A percentile compares a stretch with the other conserved stretches of the same genome.
phyloP scores from a whole-genome alignment of 35 echinoderm and acorn worm species.

The Stichopus chloronotus region DNA sequence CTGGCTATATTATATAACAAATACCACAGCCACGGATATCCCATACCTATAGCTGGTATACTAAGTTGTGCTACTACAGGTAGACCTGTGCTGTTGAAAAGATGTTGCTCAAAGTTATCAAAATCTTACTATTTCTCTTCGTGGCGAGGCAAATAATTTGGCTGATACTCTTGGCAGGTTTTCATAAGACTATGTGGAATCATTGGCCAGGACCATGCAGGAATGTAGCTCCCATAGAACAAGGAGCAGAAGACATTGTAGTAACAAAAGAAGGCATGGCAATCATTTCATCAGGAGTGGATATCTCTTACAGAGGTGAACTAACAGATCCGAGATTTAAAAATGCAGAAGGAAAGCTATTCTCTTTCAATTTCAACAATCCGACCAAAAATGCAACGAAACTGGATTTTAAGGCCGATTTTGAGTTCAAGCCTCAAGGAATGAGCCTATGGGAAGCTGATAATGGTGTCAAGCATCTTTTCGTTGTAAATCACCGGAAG shows the following conservation, averaged over 20 bases:
- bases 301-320: constrained; percentile 7
- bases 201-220: constrained; percentile 51
- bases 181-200: constrained; percentile 27
- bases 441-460: neutral
- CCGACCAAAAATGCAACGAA: constrained; percentile 30
- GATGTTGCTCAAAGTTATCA: constrained; percentile 23
- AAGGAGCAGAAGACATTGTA: constrained; percentile 34
- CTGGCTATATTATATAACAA: too few relatives aligned
- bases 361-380: constrained; percentile 38
- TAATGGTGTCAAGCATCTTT: neutral
- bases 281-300: constrained; percentile 14
- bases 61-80: too few relatives aligned
- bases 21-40: too few relatives aligned
- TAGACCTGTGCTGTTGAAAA: neutral
- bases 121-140: neutral
- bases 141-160: neutral
- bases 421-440: constrained; percentile 34
- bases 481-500: constrained; percentile 44
- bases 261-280: constrained; percentile 17
- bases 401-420: neutral
- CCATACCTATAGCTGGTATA: too few relatives aligned
- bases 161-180: neutral
- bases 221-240: constrained; percentile 10
- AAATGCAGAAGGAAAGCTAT: neutral
- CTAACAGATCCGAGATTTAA: neutral